Evolutionary conservation across 2,888 invertebrate species (phyloP), one percentile per base, ranked within the genome.

Genomic region (Hypomecis atomaria): DNA sequence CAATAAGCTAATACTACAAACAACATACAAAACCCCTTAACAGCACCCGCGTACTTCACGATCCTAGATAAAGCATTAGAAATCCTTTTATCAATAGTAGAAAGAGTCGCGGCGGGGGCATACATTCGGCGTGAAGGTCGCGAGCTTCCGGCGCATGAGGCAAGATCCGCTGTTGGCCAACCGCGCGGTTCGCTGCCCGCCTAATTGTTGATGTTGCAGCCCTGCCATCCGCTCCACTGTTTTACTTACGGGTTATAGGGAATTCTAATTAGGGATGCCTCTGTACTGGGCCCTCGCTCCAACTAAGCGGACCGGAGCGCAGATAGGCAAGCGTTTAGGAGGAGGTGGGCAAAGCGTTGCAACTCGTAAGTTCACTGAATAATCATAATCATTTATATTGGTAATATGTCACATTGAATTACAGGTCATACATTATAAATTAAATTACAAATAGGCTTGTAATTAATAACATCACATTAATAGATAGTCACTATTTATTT

Each of bases 121-220:
- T 78, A 79, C 77, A 76, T 78, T 81, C 80, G 81, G 83, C 83
- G 78, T 73, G 83, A 92, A 92, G 92, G 92, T 87, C 87, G 83
- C 71, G 61, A 61, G 78, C 79, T 88, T 90, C 92, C 90, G 84
- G 82, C 79, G 81, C 77, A 73, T 82, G 84, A 71, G 76, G 90
- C 87, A 91, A 92, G 90, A 87, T 91, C 92, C 92, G 90, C 75
- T 85, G 85, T 90, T 85, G 74, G 74, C 82, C 86, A 91, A 91
- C 68, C 76, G 67, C 52, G 71, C 81, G 82, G 80, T 81, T 78
- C 81, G 83, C 83, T 83, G 79, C 77, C 78, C 83, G 76, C 72
- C 80, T 87, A 86, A 87, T 88, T 86, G 83, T 82, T 77, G 81
- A 77, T 81, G 76, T 82, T 82, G 80, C 79, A 82, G 78, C 78